A percentile compares a stretch with the other conserved stretches of the same genome.
These are phyloP conservation scores for Sisor rabdophorus DNA, from an alignment of 2,113 vertebrate species.

Conservation along the genomic window DNA sequence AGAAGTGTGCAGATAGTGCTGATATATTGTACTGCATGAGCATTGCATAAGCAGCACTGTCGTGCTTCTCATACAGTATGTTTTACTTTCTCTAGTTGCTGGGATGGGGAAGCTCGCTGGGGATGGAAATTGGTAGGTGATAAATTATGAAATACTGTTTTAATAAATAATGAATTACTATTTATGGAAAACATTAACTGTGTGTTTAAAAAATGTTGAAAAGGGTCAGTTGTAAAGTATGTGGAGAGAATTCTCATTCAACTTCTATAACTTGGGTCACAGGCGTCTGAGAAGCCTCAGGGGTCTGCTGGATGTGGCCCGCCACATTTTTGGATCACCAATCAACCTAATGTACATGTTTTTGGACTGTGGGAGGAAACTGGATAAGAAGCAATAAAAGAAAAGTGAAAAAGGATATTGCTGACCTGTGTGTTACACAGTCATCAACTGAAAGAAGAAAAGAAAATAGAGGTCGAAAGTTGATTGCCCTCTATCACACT, in stretches of 20 bases:
- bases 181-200: not conserved
- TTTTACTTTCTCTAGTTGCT: not conserved
- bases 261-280: constrained; percentile 40
- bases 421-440: not conserved
- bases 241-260: constrained; percentile 31
- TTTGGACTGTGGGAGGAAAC: too few relatives aligned
- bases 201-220: not conserved
- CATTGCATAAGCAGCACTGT: not conserved
- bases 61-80: not conserved
- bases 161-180: not conserved
- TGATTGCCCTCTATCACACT: constrained; percentile 32
- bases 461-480: constrained; percentile 36
- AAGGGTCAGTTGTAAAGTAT: constrained; percentile 29
- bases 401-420: not conserved
- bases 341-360: too few relatives aligned
- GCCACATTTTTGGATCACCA: constrained; percentile 45
- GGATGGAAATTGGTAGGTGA: not conserved
- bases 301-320: constrained; percentile 14
- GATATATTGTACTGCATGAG: too few relatives aligned
- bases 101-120: not conserved
- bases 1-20: too few relatives aligned
- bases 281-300: constrained; percentile 39
- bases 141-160: not conserved
- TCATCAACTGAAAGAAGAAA: not conserved
- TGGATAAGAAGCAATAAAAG: constrained; percentile 1